Conservation (phyloP, 2,888 invertebrate species). For the Ecdyonurus torrentis region DNA sequence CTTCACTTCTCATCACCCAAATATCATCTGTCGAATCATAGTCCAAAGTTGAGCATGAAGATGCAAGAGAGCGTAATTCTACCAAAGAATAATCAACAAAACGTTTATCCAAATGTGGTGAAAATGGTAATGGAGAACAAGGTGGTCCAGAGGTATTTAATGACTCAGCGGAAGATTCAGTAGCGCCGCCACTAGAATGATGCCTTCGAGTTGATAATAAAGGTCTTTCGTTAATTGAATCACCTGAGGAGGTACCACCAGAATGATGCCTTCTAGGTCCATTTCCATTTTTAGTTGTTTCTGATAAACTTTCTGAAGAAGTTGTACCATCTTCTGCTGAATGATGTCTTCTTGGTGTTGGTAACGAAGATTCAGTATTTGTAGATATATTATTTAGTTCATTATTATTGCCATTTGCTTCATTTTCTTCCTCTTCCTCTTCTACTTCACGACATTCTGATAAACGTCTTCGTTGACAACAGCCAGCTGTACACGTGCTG, state of each 20-base stretch:
- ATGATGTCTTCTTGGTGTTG: background rate
- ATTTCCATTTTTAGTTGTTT: background rate
- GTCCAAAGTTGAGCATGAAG: slow-evolving; percentile 40
- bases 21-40: slow-evolving; percentile 38
- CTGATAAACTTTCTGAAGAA: background rate
- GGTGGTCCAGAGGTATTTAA: background rate
- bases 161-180: slow-evolving; percentile 14
- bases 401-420: no score
- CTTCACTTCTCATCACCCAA: slow-evolving; percentile 41
- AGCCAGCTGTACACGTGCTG: background rate
- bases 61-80: slow-evolving; percentile 60
- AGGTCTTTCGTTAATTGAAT: slow-evolving; percentile 13
- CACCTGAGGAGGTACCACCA: background rate
- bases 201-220: slow-evolving; percentile 22
- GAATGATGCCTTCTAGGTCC: slow-evolving; percentile 4
- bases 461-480: slow-evolving; percentile 21
- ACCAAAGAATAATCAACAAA: slow-evolving; percentile 70
- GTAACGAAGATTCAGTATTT: slow-evolving; percentile 1
- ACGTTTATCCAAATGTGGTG: slow-evolving; percentile 54
- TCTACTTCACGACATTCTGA: slow-evolving; percentile 50
- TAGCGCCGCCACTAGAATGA: slow-evolving; percentile 21
- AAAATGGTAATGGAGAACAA: slow-evolving; percentile 38
- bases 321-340: background rate
- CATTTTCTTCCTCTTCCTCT: slow-evolving; percentile 53
- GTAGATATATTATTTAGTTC: no score